phyloP scores from a whole-genome alignment of 1,140 invertebrate genomes.

The Drosophila rufa region DNA sequence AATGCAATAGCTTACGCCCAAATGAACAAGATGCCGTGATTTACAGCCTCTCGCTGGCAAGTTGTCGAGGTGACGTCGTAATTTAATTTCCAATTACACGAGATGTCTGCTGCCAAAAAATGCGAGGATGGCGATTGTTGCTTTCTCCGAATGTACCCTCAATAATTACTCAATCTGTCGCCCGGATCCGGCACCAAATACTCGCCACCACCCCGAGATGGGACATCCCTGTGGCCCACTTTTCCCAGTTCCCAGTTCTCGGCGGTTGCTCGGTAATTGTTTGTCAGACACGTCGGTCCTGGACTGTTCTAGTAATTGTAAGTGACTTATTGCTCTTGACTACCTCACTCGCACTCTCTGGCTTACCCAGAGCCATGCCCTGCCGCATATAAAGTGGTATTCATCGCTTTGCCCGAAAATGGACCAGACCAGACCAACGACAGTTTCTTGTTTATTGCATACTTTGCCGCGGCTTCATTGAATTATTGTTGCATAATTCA shows the following conservation, averaged over 20 bases:
- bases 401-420: constrained; percentile 35
- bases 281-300: constrained; percentile 72
- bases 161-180: constrained; percentile 83
- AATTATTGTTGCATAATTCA: constrained; percentile 79
- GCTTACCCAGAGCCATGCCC: constrained; percentile 34
- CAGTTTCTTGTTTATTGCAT: constrained; percentile 49
- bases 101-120: constrained; percentile 70
- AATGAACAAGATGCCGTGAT: constrained; percentile 52
- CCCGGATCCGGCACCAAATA: constrained; percentile 55
- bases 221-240: constrained; percentile 44
- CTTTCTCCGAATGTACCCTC: constrained; percentile 67
- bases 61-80: constrained; percentile 26
- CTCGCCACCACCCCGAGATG: constrained; percentile 2
- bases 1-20: constrained; percentile 69
- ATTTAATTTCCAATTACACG: constrained; percentile 82
- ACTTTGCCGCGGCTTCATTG: constrained; percentile 54
- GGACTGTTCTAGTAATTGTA: constrained; percentile 66
- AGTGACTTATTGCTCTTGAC: constrained; percentile 68
- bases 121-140: constrained; percentile 45
- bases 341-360: not conserved
- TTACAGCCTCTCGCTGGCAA: constrained; percentile 13
- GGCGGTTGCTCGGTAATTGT: constrained; percentile 68
- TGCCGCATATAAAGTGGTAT: constrained; percentile 69
- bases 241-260: constrained; percentile 25
- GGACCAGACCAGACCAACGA: constrained; percentile 31